Conservation (phyloP, 2,113 vertebrate species). For the Thoracochromis brauschi region DNA sequence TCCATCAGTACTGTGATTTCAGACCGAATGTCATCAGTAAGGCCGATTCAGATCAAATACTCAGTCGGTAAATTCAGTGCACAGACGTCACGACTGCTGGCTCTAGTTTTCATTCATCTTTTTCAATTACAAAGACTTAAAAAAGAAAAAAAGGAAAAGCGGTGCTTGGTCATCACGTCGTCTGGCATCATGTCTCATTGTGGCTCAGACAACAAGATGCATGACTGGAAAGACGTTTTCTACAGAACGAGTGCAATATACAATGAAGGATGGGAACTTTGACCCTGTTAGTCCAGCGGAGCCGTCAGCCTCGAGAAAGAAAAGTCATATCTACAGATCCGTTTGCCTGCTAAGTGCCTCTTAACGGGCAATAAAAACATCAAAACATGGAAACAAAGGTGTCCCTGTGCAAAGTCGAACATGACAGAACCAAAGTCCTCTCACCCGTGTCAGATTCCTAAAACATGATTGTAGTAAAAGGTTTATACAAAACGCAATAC, state of each 20-base stretch:
- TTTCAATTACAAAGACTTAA: slow-evolving; percentile 4
- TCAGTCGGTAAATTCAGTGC: not conserved
- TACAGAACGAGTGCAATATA: slow-evolving; percentile 41
- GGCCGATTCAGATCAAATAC: slow-evolving; percentile 30
- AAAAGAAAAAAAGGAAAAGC: not conserved
- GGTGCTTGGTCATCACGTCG: slow-evolving; percentile 17
- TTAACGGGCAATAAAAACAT: slow-evolving; percentile 86
- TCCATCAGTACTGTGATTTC: slow-evolving; percentile 4
- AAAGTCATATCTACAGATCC: slow-evolving; percentile 79
- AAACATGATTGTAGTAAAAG: slow-evolving; percentile 75
- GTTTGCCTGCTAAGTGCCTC: slow-evolving; percentile 74
- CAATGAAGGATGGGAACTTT: slow-evolving; percentile 85
- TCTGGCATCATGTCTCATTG: slow-evolving; percentile 22
- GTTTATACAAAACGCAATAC: slow-evolving; percentile 76
- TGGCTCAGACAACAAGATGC: slow-evolving; percentile 34
- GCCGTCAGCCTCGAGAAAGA: slow-evolving; percentile 83
- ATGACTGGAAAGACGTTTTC: slow-evolving; percentile 35
- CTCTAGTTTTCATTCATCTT: slow-evolving; percentile 16
- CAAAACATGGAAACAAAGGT: slow-evolving; percentile 92
- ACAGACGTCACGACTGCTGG: not conserved
- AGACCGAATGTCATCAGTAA: slow-evolving; percentile 11
- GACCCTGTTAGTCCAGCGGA: slow-evolving; percentile 97
- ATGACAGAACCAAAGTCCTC: slow-evolving; percentile 62
- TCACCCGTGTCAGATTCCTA: slow-evolving; percentile 57
- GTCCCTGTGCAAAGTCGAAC: slow-evolving; percentile 67